phyloP scores from a whole-genome alignment of 2,888 invertebrate species.

The Neoitamus cyanurus region DNA sequence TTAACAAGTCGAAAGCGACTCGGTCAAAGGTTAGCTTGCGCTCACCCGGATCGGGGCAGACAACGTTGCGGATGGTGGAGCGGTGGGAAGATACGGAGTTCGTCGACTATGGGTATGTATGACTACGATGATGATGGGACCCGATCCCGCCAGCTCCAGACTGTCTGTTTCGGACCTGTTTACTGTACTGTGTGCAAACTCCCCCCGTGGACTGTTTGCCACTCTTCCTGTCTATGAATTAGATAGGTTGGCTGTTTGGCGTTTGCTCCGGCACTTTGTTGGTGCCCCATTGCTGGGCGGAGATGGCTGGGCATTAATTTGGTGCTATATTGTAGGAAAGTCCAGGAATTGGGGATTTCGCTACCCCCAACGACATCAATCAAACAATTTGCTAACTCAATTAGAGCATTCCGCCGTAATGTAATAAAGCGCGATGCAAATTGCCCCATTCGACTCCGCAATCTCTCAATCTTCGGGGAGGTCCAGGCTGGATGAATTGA shows the following conservation, averaged over 20 bases:
- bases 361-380: slow-evolving; percentile 41
- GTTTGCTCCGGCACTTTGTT: not conserved
- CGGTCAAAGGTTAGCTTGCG: slow-evolving; percentile 31
- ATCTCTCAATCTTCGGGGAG: slow-evolving; percentile 36
- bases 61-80: not conserved
- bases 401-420: slow-evolving; percentile 51
- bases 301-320: not conserved
- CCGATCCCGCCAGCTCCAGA: not conserved
- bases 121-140: not conserved
- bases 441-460: slow-evolving; percentile 31
- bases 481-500: slow-evolving; percentile 24
- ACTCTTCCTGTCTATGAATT: not conserved
- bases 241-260: not conserved
- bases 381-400: slow-evolving; percentile 51
- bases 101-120: too few species aligned
- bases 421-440: slow-evolving; percentile 45
- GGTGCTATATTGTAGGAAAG: not conserved
- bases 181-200: not conserved
- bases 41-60: not conserved
- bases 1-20: slow-evolving; percentile 25
- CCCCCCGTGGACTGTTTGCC: not conserved
- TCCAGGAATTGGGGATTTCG: slow-evolving; percentile 8
- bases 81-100: too few species aligned
- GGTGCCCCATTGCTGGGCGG: not conserved
- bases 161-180: not conserved